Base-by-base conservation (phyloP, 1,140 invertebrate species). In the Pseudomyrmex concolor region DNA sequence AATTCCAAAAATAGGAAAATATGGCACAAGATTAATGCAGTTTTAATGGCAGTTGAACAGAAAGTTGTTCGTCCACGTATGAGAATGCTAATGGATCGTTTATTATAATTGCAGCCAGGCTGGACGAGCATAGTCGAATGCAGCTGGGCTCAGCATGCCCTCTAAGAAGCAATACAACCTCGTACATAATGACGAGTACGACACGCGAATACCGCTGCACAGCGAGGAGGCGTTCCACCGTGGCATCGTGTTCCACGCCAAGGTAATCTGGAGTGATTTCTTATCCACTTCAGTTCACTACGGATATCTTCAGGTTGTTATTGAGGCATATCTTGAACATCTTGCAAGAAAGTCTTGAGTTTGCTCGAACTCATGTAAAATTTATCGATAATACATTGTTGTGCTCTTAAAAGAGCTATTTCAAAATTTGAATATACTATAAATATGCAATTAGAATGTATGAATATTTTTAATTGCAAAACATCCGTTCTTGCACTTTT, bases 161-260 rank as follows among this genome's bases (percentile, higher is more conserved):
- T 97, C 97, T 90, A 98, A 97, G 93, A 97, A 97, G 94, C 97
- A 97, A 90, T 99, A 99, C 95, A 97, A 99, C 94, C 95, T 99
- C 93, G 98, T 99, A 90, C 97, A 97, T 86, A 98, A 98, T 94
- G 98, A 99, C 94, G 98, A 99, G 89, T 98, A 97, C 93, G 98
- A 99, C 94, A 97, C 97, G 72, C 96, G 98, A 89, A 98, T 99
- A 90, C 98, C 98, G 9, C 94, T 99, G 62, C 98, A 99, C 95
- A 97, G 98, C 73, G 98, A 99, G 84, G 98, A 99, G 94, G 98
- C 98, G 63, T 99, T 99, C 94, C 97, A 98, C 87, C 98, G 99
- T 94, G 99, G 99, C 83, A 99, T 99, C 93, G 96, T 97, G 90
- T 99, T 99, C 95, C 97, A 98, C 94, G 98, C 98, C 77, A 99